Conservation (phyloP, 1,140 invertebrate genomes). For the Heliconius himera region DNA sequence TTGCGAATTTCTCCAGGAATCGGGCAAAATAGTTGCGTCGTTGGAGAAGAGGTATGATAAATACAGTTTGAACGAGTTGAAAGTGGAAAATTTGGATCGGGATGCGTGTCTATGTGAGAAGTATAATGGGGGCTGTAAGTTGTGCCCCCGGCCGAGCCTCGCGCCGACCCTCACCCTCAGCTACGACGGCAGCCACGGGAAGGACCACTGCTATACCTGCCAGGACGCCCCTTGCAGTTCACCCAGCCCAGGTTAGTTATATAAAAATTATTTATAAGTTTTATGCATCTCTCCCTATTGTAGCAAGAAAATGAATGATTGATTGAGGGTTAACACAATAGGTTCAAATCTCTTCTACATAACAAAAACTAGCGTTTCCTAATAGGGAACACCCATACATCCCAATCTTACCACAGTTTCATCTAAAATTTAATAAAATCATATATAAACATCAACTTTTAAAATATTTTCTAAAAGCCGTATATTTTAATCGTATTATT, state of each 20-base stretch:
- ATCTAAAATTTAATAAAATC: too few relatives aligned
- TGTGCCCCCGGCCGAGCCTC: conserved; percentile 64
- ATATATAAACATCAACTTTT: too few relatives aligned
- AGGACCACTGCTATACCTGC: conserved; percentile 57
- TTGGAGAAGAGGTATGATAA: conserved; percentile 59
- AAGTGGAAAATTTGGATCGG: conserved; percentile 62
- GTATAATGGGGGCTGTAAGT: conserved; percentile 72
- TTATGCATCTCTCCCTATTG: not conserved
- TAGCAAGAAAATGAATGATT: too few relatives aligned
- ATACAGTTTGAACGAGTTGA: conserved; percentile 70
- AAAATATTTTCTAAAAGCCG: not conserved
- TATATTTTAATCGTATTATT: not conserved
- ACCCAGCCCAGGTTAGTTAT: conserved; percentile 54
- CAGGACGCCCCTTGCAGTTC: conserved; percentile 47
- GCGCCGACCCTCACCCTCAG: conserved; percentile 52
- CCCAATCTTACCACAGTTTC: too few relatives aligned
- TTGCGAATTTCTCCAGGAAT: conserved; percentile 55
- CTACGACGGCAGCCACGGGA: conserved; percentile 48
- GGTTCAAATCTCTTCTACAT: too few relatives aligned
- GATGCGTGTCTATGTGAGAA: conserved; percentile 70
- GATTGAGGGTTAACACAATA: too few relatives aligned
- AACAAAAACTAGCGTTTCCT: too few relatives aligned
- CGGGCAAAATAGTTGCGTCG: conserved; percentile 56
- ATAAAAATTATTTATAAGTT: not conserved
- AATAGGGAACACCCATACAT: too few relatives aligned